These are phyloP conservation scores for Microtus agrestis DNA, from an alignment of 2,797 vertebrate species.

Conservation along the genomic window DNA sequence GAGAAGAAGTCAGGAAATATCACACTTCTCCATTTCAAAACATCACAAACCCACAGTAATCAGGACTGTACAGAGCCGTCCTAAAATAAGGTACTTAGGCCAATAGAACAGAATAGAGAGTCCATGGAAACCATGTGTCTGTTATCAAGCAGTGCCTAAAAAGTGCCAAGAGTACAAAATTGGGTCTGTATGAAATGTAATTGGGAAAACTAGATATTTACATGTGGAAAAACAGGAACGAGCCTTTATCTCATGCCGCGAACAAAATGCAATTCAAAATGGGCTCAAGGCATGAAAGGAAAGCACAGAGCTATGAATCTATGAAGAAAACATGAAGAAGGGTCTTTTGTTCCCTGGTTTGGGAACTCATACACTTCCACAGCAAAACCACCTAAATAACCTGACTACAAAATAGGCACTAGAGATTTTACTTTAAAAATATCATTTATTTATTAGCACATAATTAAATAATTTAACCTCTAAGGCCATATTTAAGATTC, in stretches of 20 bases:
- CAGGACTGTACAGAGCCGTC: neutral
- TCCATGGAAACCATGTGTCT: neutral
- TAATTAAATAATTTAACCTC: neutral
- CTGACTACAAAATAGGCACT: neutral
- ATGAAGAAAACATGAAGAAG: neutral
- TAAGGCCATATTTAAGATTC: neutral
- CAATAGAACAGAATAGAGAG: neutral
- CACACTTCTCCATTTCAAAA: slow-evolving; percentile 10
- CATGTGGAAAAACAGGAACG: neutral
- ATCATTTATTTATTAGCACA: neutral
- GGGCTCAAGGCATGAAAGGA: neutral
- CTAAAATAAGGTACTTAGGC: neutral
- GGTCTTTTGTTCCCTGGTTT: neutral
- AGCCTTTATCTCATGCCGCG: neutral
- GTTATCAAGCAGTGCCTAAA: neutral
- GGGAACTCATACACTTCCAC: neutral
- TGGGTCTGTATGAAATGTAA: neutral
- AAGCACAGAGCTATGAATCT: neutral
- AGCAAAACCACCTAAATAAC: neutral
- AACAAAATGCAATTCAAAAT: neutral
- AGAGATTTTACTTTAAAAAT: neutral
- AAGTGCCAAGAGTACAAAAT: neutral
- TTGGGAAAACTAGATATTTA: slow-evolving; percentile 6
- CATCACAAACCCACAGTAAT: neutral
- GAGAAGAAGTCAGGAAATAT: neutral